A percentile compares a stretch with the other conserved stretches of the same genome.
These are phyloP conservation scores for Mixornis gularis DNA, from an alignment of 2,113 vertebrate species.

Conservation along the genomic window DNA sequence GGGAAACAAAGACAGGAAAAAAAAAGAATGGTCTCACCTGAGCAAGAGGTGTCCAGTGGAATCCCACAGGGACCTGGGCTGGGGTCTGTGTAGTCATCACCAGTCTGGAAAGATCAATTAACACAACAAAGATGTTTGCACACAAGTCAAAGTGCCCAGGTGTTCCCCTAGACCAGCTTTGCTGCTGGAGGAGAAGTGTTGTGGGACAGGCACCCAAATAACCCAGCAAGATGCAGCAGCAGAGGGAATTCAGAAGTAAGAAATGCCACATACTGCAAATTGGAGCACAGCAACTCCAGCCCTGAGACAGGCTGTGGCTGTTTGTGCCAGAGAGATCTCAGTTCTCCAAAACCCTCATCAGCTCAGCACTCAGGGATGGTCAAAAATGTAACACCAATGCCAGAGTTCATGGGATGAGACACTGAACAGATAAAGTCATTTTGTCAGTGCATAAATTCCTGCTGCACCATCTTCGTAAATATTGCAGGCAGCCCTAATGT, in stretches of 20 bases:
- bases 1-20: neutral
- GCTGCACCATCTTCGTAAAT: neutral
- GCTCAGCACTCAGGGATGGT: neutral
- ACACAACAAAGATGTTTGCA: neutral
- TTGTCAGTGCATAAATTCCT: neutral
- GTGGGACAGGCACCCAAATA: neutral
- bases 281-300: neutral
- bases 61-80: accelerated
- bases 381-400: accelerated
- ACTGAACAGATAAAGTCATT: neutral
- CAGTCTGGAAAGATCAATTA: neutral
- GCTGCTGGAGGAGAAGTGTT: neutral
- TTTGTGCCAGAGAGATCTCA: neutral
- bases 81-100: neutral
- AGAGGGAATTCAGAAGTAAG: neutral
- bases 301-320: neutral
- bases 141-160: neutral
- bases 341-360: neutral
- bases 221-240: neutral
- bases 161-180: neutral
- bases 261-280: neutral
- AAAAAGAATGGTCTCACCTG: neutral
- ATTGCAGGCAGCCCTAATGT: neutral
- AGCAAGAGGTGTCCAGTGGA: neutral
- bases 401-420: neutral